Evolutionary conservation across 2,888 invertebrate species (phyloP).

Genomic region (Drosophila ezoana): DNA sequence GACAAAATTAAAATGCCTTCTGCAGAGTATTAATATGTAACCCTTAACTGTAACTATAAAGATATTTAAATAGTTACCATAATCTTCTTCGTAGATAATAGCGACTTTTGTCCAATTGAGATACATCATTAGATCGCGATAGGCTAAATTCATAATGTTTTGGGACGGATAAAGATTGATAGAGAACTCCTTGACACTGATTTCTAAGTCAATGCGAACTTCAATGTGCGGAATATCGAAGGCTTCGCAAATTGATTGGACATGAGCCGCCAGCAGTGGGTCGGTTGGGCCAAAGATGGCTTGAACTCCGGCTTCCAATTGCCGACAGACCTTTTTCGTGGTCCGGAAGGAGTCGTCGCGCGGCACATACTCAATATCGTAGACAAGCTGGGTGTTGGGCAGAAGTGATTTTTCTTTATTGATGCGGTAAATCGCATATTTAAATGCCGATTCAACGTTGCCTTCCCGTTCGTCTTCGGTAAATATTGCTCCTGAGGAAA

Average conservation of each 20-base stretch:
- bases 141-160: constrained; percentile 91
- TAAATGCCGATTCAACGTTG: constrained; percentile 95
- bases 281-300: constrained; percentile 90
- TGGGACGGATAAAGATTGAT: constrained; percentile 95
- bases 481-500: constrained; percentile 92
- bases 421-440: constrained; percentile 96
- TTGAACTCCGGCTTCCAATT: constrained; percentile 93
- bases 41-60: too few species aligned
- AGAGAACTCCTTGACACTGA: constrained; percentile 88
- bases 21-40: too few species aligned
- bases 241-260: constrained; percentile 95
- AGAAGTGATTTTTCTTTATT: constrained; percentile 94
- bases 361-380: constrained; percentile 95
- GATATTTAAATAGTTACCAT: constrained; percentile 86
- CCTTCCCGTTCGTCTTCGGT: constrained; percentile 95
- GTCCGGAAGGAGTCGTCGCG: constrained; percentile 96
- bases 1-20: too few species aligned
- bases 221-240: constrained; percentile 96
- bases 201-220: constrained; percentile 89
- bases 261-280: constrained; percentile 91
- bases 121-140: constrained; percentile 93
- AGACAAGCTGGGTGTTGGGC: constrained; percentile 94
- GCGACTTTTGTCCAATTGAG: constrained; percentile 97
- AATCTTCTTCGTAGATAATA: constrained; percentile 96
- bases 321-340: constrained; percentile 89